phyloP scores from a whole-genome alignment of 2,888 invertebrate species.

The Temnothorax unifasciatus region DNA sequence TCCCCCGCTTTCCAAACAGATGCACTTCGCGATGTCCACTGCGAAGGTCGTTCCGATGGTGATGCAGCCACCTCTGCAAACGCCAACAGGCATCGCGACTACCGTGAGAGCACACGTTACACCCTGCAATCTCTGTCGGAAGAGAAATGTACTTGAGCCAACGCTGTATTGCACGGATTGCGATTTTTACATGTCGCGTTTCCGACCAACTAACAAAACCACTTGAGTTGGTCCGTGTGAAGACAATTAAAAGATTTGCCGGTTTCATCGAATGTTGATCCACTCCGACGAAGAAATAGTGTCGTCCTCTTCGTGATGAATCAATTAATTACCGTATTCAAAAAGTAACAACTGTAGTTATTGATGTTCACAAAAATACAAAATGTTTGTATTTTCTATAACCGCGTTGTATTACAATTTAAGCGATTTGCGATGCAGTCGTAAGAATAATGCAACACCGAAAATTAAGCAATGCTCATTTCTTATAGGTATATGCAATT shows the following conservation, averaged over 20 bases:
- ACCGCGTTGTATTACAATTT: not conserved
- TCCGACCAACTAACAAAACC: slow-evolving; percentile 89
- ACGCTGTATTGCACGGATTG: slow-evolving; percentile 96
- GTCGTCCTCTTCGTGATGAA: not conserved
- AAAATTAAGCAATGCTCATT: too few relatives aligned
- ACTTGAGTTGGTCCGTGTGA: slow-evolving; percentile 5
- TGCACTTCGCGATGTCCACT: slow-evolving; percentile 90
- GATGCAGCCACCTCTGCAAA: slow-evolving; percentile 86
- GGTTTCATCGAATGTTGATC: not conserved
- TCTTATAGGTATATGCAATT: too few relatives aligned
- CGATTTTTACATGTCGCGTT: slow-evolving; percentile 96
- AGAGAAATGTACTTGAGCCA: slow-evolving; percentile 92
- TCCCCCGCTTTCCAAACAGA: slow-evolving; percentile 89
- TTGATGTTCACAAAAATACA: not conserved
- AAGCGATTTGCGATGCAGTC: not conserved
- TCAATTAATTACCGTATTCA: not conserved
- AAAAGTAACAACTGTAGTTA: not conserved
- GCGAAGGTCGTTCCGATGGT: slow-evolving; percentile 89
- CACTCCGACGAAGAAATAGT: not conserved
- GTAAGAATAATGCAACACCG: not conserved
- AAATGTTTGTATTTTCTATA: slow-evolving; percentile 22
- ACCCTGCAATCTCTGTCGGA: slow-evolving; percentile 95
- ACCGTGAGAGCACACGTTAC: slow-evolving; percentile 87
- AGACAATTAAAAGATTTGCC: not conserved
- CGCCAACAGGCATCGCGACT: slow-evolving; percentile 45